Evolutionary conservation across 64 coral and sea anemone genomes (phyloP), one percentile per base, ranked within the genome.

Genomic region (Catalaphyllia jardinei): DNA sequence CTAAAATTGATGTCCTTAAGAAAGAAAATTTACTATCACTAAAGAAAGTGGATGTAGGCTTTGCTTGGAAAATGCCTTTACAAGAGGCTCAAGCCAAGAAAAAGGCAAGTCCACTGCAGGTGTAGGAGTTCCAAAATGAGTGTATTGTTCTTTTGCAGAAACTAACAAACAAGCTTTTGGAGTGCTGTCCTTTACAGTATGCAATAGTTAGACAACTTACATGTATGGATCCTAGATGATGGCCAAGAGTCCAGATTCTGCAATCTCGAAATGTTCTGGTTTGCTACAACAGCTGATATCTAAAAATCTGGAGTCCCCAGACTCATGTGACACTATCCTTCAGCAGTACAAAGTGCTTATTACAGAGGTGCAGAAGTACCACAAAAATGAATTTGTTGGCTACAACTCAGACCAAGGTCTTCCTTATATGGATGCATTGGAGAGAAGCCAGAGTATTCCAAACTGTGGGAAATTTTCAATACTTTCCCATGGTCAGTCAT

Each of bases 281-380:
- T 71, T 92, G 72, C 73, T 92, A 57, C 87, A 89, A 73, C 86
- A 94, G 39, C 79, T 94, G 72, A 81, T 93, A 81, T 76, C 87
- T 39, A 71, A 86, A 67, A 89, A 89, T 85, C 63, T 89, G 80
- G 57, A 89, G 57, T 86, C 74, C 69, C 75, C 87, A 89, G 75
- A 89, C 59, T 79, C 27, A 17, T 86, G 79, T 94, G 92, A 89
- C 77, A 86, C 4, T 73, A 64, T 80, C 62, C 80, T 89, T 50
- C 87, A 94, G 87, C 87, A 89, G 87, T 94, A 86, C 79, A 94
- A 94, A 75, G 80, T 73, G 64, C 73, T 94, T 28, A 72, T 89
- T 77, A 74, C 87, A 73, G 80, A 86, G 35, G 92, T 89, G 78
- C 55, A 82, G 86, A 88, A 86, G 87, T 93, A 93, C 79, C 67